Evolutionary conservation across 1,140 invertebrate genomes (phyloP).

Genomic region (Hyles vespertilio): DNA sequence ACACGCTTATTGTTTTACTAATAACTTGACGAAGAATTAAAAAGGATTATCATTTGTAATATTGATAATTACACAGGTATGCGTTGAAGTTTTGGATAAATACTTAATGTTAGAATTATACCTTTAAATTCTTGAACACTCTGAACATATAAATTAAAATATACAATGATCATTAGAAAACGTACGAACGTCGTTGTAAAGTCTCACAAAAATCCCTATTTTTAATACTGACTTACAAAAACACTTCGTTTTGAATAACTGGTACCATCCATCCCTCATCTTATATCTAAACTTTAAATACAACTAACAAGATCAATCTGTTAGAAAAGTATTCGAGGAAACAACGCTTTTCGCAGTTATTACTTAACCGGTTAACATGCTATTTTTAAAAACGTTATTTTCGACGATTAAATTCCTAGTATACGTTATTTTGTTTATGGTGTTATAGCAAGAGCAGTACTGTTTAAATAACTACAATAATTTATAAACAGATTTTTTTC

Average conservation of each 20-base stretch:
- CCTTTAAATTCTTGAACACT: background rate
- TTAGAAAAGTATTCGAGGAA: constrained; percentile 29
- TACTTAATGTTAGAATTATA: no score
- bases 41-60: no score
- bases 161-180: constrained; percentile 33
- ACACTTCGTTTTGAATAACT: constrained; percentile 44
- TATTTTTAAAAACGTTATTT: background rate
- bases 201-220: constrained; percentile 64
- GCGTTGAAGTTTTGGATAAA: no score
- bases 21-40: no score
- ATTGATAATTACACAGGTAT: no score
- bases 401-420: constrained; percentile 20
- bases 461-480: constrained; percentile 29
- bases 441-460: constrained; percentile 55
- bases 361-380: constrained; percentile 1
- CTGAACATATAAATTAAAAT: no score
- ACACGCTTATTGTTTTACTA: no score
- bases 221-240: constrained; percentile 59
- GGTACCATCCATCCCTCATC: constrained; percentile 46
- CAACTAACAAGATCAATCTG: constrained; percentile 35
- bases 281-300: constrained; percentile 17
- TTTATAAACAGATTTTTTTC: constrained; percentile 22
- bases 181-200: constrained; percentile 69
- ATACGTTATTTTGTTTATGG: constrained; percentile 34
- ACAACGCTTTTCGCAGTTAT: background rate